These are phyloP conservation scores for Prenolepis imparis DNA, from an alignment of 2,888 invertebrate species.

Conservation along the genomic window DNA sequence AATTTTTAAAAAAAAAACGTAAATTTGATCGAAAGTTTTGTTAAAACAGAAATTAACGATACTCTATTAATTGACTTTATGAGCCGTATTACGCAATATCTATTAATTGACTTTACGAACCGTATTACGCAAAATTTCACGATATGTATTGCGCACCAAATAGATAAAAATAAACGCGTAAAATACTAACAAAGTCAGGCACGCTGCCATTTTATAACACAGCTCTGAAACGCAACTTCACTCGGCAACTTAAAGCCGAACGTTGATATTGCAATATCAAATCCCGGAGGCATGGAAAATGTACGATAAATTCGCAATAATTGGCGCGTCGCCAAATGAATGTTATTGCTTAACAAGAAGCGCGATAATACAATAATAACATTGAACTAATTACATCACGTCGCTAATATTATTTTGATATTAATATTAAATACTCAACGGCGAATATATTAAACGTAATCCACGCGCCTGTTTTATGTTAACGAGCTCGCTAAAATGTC, in stretches of 20 bases:
- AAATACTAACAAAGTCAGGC: slow-evolving; percentile 21
- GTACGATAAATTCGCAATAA: slow-evolving; percentile 38
- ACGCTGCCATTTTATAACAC: slow-evolving; percentile 1
- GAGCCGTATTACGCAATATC: neutral
- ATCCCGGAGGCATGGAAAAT: neutral
- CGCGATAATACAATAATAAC: slow-evolving; percentile 38
- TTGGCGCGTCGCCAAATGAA: neutral
- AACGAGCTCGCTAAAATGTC: slow-evolving; percentile 22
- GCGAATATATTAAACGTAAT: neutral
- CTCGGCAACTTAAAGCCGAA: slow-evolving; percentile 35
- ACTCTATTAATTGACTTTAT: slow-evolving; percentile 1
- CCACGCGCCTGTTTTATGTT: slow-evolving; percentile 13
- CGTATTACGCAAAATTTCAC: neutral
- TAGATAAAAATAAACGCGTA: neutral
- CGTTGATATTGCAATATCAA: slow-evolving; percentile 31
- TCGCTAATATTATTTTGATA: slow-evolving; percentile 16
- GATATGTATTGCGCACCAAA: neutral
- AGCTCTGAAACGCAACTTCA: slow-evolving; percentile 5
- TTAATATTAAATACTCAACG: slow-evolving; percentile 25
- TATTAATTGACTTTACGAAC: neutral
- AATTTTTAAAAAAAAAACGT: neutral
- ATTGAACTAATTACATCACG: slow-evolving; percentile 15
- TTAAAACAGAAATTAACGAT: neutral
- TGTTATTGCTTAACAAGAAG: neutral
- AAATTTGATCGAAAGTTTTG: neutral